Base-by-base conservation (phyloP, 2,888 invertebrate species). In the Acanthopleura granulata region DNA sequence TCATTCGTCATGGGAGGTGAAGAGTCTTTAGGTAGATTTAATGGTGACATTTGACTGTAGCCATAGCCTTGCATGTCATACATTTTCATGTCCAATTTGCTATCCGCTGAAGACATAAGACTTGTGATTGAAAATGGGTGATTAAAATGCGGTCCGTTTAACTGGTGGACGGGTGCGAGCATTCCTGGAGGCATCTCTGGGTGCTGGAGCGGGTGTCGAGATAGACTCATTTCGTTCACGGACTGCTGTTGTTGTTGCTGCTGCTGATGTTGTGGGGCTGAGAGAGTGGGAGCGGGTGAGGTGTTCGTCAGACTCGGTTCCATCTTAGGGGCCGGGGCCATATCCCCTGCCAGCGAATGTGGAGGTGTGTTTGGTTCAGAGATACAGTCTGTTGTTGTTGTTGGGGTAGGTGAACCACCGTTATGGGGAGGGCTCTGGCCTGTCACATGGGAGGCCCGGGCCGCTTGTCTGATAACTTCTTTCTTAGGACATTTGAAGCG, bases 401-500 rank as follows among this genome's bases (percentile, higher is more conserved):
- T 62, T 57, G 72, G 49, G 22, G 66, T 66, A 27, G 66, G 66
- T 29, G 57, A 76, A 74, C 49, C 57, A 49, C 16, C 18, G 71
- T 71, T 49, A 51, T n/a, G n/a, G 14, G 22, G 50, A 15, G 22
- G 49, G 1, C 15, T 50, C 14, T 18, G 22, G 30, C 73, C 73
- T 22, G 71, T 22, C 22, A 49, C 74, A 16, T 50, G 30, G 3
- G 69, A 51, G 40, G 50, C 27, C 1, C 76, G 72, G 61, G 79
- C 77, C 15, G 75, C 72, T 89, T 95, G 95, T 49, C 97, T 92
- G 16, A 95, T 93, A 74, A 95, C 93, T 90, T 98, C 97, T 73
- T 97, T 97, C 92, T 98, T 97, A 89, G 97, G 96, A 89, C 98
- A 97, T 91, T 99, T 99, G 92, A 99, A 99, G 61, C 99, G 93